Evolutionary conservation across 2,888 invertebrate genomes (phyloP).

Genomic region (Rosalia funebris): DNA sequence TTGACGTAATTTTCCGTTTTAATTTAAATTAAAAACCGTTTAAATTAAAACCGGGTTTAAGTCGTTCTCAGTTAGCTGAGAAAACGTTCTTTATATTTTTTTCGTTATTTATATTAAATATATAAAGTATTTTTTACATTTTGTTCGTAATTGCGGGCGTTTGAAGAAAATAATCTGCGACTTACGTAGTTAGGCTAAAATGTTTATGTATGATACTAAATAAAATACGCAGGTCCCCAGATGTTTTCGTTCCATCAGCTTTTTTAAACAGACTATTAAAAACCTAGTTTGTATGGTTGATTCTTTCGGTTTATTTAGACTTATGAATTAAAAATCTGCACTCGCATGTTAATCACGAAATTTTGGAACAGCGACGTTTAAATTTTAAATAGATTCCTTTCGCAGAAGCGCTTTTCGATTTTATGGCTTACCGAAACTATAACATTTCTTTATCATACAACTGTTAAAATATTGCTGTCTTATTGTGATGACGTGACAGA

Average conservation of each 20-base stretch:
- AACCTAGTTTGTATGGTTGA: constrained; percentile 2
- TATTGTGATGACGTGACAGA: too few relatives aligned
- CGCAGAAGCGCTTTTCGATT: too few relatives aligned
- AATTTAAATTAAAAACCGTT: too few relatives aligned
- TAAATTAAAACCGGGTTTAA: too few relatives aligned
- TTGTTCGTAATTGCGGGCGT: constrained; percentile 1
- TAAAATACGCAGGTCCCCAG: constrained; percentile 7
- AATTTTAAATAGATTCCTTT: too few relatives aligned
- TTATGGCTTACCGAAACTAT: too few relatives aligned
- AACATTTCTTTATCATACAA: too few relatives aligned
- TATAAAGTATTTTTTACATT: constrained; percentile 4
- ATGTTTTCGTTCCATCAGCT: constrained; percentile 6
- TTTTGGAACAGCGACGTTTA: too few relatives aligned
- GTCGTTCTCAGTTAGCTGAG: too few relatives aligned
- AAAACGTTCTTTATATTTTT: too few relatives aligned
- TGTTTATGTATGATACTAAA: not conserved
- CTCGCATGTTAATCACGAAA: not conserved
- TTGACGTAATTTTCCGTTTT: too few relatives aligned
- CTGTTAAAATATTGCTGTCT: too few relatives aligned
- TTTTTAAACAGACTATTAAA: constrained; percentile 2
- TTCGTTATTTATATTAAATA: not conserved
- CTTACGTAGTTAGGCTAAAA: not conserved
- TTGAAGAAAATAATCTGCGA: constrained; percentile 6
- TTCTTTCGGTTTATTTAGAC: constrained; percentile 2
- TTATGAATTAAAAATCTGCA: not conserved